Evolutionary conservation across 2,113 vertebrate species (phyloP), one percentile per base, ranked within the genome.

Genomic region (Silurus asotus): DNA sequence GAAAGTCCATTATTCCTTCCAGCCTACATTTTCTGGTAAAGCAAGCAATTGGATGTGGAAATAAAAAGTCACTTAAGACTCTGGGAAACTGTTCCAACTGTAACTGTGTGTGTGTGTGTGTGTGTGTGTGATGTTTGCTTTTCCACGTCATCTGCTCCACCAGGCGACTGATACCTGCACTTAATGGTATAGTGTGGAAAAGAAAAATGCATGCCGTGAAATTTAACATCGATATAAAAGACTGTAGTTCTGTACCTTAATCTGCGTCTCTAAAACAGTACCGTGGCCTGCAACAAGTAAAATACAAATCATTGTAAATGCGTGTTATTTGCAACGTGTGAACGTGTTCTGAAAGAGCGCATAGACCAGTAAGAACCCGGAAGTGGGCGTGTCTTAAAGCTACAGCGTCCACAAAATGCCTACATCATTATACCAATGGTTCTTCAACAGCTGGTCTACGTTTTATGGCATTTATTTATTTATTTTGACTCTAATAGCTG

Each of bases 221-320:
- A 72, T 19, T 53, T 1, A 59, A 79, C 20, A 59, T 2, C 17
- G 5, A 80, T 6, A 80, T 13, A 8, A 80, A 80, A 80, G 56
- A 37, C 15, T 37, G 76, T 59, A 79, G 19, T 48, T 61, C 56
- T 58, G 67, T 59, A 96, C 96, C 95, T 94, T 95, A 11, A 96
- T 95, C 74, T 96, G 94, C 8, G 92, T 89, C 87, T 96, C 93
- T 67, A 96, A 91, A 10, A 96, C 77, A 23, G 95, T 93, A 65
- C 94, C 95, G 85, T 96, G 96, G 0, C 96, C 95, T 14, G 96
- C 95, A 10, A 96, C 96, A 81, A 96, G 88, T 61, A 96, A 88
- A 17, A 96, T 92, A 1, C 95, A 96, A 77, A 96, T 96, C 95
- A 95, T 96, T 23, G 0, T 20, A 20, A 28, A 61, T 37, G 2